Base-by-base conservation (phyloP, 23 tunicate genomes). In the Diplosoma virens region DNA sequence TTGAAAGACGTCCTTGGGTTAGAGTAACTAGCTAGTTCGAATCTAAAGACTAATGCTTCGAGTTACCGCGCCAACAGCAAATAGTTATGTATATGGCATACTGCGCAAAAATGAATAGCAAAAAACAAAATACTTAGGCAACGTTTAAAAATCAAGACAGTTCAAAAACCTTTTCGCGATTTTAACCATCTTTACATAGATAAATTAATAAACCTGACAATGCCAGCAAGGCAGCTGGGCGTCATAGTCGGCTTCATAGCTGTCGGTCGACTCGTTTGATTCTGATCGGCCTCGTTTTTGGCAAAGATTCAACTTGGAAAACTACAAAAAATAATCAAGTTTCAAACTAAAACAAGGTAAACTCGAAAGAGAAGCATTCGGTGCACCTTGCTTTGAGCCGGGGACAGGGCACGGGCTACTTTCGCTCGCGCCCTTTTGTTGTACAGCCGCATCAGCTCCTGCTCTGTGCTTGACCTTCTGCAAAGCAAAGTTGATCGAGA, bases 181-280 rank as follows among this genome's bases (percentile, higher is more conserved):
- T n/a, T n/a, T n/a, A n/a, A n/a, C n/a, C n/a, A n/a, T n/a, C n/a
- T n/a, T n/a, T n/a, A n/a, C n/a, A n/a, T n/a, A n/a, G n/a, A 16
- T 16, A 9, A 45, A 45, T 16, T 16, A 45, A 45, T 16, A 16
- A 9, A 81, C 86, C 47, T 81, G n/a, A 26, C 86, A 81, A 25
- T 23, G 21, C 86, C 86, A 81, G 60, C 86, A 81, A 1, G 71
- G 41, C 5, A 71, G 33, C 41, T 81, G 72, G 1, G 86, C 58
- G 0, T 81, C 54, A 22, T 71, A 81, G 33, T 81, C 86, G 17
- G 86, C 68, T 23, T 81, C 86, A 33, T 71, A 81, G 58, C 86
- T 81, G 32, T 81, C 86, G 0, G 79, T 58, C 5, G 86, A 81
- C 23, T 37, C 79, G 21, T 58, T 27, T 6, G 78, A 72, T 4